Evolutionary conservation across 2,888 invertebrate species (phyloP).

Genomic region (Hydrotaea cyrtoneurina): DNA sequence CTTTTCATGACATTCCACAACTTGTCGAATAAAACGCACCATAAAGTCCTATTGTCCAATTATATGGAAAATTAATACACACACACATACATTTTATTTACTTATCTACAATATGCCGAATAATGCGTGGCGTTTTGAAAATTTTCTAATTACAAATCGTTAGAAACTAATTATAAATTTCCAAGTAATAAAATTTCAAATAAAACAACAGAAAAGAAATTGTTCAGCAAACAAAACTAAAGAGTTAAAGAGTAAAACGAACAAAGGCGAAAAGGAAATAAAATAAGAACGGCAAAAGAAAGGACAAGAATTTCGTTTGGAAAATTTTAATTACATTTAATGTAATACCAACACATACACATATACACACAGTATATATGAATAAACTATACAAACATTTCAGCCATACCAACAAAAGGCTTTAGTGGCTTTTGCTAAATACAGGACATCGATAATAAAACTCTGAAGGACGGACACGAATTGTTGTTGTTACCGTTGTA

Average conservation of each 20-base stretch:
- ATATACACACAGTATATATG: background rate
- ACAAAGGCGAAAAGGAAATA: constrained; percentile 3
- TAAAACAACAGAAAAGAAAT: constrained; percentile 46
- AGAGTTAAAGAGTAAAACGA: background rate
- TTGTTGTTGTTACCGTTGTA: constrained; percentile 6
- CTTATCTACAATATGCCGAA: constrained; percentile 30
- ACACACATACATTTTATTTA: background rate
- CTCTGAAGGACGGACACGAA: constrained; percentile 23
- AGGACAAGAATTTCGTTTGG: constrained; percentile 50
- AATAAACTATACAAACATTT: background rate
- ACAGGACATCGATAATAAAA: constrained; percentile 50
- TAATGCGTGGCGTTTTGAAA: constrained; percentile 45
- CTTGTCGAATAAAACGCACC: background rate
- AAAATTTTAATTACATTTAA: constrained; percentile 60
- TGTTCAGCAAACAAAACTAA: constrained; percentile 9
- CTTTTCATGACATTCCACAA: too few species aligned
- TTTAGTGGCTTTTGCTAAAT: constrained; percentile 31
- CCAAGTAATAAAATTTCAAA: constrained; percentile 54
- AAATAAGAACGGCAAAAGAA: constrained; percentile 10
- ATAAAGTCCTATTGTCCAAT: background rate
- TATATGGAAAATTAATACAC: background rate
- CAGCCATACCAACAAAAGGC: constrained; percentile 8
- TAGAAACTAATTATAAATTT: constrained; percentile 63
- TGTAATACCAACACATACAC: constrained; percentile 18
- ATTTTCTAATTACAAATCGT: constrained; percentile 57